Evolutionary conservation across 2,888 invertebrate genomes (phyloP), one percentile per base, ranked within the genome.

Genomic region (Zygothrica quintamaculata): DNA sequence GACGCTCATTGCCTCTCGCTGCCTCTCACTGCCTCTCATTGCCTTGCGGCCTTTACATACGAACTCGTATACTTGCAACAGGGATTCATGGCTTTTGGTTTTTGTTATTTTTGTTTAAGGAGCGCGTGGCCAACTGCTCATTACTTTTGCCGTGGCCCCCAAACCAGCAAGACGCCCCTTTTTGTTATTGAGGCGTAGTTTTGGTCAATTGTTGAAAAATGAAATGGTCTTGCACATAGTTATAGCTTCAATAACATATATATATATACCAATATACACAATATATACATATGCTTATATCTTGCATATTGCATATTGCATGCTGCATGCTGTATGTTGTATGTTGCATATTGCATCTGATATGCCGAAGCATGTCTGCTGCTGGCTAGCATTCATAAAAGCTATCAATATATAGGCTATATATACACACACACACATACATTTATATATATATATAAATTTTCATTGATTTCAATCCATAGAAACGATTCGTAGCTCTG

Each of bases 91-190:
- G 22, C 39, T 22, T 12, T 34, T 61, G n/a, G n/a, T n/a, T n/a
- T n/a, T n/a, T n/a, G n/a, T n/a, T n/a, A n/a, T n/a, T n/a, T n/a
- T n/a, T n/a, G n/a, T 58, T 57, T 71, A 50, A 65, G 78, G 58
- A 81, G 81, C 82, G 86, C 82, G 84, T 82, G 85, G 76, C 85
- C 81, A 81, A 84, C 61, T 87, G 78, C 82, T 85, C 82, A 87
- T 81, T 81, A 87, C 86, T 81, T 84, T 77, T 84, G 68, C 61
- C 64, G 65, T 62, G 51, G 61, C 48, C 59, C 50, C 67, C 50
- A 55, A 69, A 36, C 52, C 61, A 55, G 53, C 26, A 33, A n/a
- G 26, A 77, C 85, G 84, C 84, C 67, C 67, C 36, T 64, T 55
- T 57, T 55, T 59, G 46, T 62, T 68, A 74, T 82, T 87, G 73